phyloP scores from a whole-genome alignment of 1,140 invertebrate genomes.

The Maniola jurtina region DNA sequence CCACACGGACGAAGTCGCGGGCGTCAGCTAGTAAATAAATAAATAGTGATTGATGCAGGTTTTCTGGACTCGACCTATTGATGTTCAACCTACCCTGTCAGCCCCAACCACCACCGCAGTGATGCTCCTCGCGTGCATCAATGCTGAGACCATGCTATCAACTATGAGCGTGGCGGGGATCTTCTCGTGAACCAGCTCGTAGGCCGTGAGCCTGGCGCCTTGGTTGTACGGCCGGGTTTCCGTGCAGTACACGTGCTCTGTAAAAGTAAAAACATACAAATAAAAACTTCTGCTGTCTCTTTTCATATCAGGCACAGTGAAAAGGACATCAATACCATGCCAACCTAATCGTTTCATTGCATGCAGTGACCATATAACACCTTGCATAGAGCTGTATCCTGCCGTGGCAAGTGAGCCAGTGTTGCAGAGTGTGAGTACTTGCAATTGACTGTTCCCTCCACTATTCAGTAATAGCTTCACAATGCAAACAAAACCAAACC shows the following conservation, averaged over 20 bases:
- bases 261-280: constrained; percentile 37
- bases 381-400: constrained; percentile 97
- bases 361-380: constrained; percentile 92
- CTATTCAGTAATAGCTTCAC: constrained; percentile 85
- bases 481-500: constrained; percentile 43
- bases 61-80: too few relatives aligned
- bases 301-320: neutral
- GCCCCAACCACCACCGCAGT: constrained; percentile 92
- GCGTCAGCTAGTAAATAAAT: too few relatives aligned
- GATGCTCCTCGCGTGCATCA: constrained; percentile 91
- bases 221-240: constrained; percentile 99
- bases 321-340: too few relatives aligned
- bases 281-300: neutral
- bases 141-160: constrained; percentile 95
- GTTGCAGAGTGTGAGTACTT: constrained; percentile 97
- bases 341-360: constrained; percentile 86
- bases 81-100: constrained; percentile 83
- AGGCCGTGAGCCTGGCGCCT: constrained; percentile 96
- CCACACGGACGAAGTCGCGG: too few relatives aligned
- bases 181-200: constrained; percentile 95
- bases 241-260: constrained; percentile 95
- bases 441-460: constrained; percentile 80
- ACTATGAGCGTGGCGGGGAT: constrained; percentile 96
- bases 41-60: constrained; percentile 1
- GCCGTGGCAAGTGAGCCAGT: constrained; percentile 98